Percentiles rank a stretch among this genome's conserved stretches.
These are phyloP conservation scores for Cottus gobio DNA, from an alignment of 2,113 vertebrate species.

Conservation along the genomic window DNA sequence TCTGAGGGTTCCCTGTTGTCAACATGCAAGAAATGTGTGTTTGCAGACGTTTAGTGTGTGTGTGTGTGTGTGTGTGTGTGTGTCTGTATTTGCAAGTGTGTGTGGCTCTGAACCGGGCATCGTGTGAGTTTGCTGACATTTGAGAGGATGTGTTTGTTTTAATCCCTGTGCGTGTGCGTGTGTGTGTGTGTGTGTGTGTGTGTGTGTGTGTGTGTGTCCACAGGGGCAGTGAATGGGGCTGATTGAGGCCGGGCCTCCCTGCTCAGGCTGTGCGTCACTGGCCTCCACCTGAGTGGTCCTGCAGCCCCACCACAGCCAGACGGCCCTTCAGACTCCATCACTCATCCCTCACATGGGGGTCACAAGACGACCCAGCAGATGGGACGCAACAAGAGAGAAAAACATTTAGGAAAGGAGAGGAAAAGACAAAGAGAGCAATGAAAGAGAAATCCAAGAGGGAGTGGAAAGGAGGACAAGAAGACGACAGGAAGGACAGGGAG, in stretches of 20 bases:
- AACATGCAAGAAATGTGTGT: neutral
- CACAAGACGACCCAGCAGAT: neutral
- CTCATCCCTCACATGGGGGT: constrained; percentile 30
- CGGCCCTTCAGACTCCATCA: constrained; percentile 20
- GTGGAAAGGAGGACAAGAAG: neutral
- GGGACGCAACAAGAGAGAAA: neutral
- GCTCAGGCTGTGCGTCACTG: constrained; percentile 70
- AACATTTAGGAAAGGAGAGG: neutral
- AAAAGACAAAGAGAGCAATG: neutral
- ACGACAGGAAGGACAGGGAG: neutral
- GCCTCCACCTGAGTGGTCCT: constrained; percentile 68
- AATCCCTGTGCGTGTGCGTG: constrained; percentile 38
- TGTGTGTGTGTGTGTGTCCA: constrained; percentile 52
- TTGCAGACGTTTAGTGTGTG: constrained; percentile 8
- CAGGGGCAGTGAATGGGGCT: constrained; percentile 70
- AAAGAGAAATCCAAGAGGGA: neutral
- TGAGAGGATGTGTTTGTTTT: constrained; percentile 65
- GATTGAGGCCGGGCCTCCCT: constrained; percentile 74
- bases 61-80: constrained; percentile 1
- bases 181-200: constrained; percentile 35
- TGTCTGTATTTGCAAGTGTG: constrained; percentile 1
- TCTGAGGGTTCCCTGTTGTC: constrained; percentile 20
- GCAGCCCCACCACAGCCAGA: constrained; percentile 59
- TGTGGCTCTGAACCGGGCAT: constrained; percentile 13
- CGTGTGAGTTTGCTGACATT: constrained; percentile 60